Evolutionary conservation across 2,888 invertebrate species (phyloP).

Genomic region (Eustalomyia histrio): DNA sequence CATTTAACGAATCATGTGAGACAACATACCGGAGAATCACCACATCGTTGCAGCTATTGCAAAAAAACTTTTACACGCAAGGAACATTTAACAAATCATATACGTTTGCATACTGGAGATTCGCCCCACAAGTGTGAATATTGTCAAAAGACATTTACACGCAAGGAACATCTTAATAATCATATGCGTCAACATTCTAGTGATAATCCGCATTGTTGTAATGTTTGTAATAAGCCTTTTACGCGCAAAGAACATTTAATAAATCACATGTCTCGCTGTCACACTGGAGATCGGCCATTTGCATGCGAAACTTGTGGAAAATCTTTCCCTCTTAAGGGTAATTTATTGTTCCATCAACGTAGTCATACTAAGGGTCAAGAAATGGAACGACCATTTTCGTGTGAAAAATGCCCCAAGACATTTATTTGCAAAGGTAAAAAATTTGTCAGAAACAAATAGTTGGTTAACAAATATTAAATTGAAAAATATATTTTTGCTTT

Average conservation of each 20-base stretch:
- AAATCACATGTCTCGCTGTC: constrained; percentile 86
- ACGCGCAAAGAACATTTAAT: constrained; percentile 92
- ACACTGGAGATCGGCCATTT: constrained; percentile 90
- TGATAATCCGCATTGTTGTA: constrained; percentile 92
- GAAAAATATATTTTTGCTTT: constrained; percentile 16
- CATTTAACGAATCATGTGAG: constrained; percentile 92
- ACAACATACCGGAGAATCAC: constrained; percentile 89
- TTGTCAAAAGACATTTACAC: constrained; percentile 91
- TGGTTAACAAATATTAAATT: background rate
- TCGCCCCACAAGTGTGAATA: constrained; percentile 92
- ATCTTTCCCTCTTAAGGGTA: constrained; percentile 91
- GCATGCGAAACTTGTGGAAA: constrained; percentile 92
- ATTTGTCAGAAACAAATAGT: background rate
- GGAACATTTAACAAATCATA: constrained; percentile 92
- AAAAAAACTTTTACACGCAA: constrained; percentile 86
- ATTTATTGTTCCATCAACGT: constrained; percentile 91
- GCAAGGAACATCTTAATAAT: constrained; percentile 91
- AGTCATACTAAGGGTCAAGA: constrained; percentile 89
- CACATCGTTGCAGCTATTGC: constrained; percentile 81
- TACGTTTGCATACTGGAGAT: constrained; percentile 89
- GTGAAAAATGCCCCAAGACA: constrained; percentile 91
- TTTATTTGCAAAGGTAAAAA: constrained; percentile 90
- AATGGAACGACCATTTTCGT: constrained; percentile 85
- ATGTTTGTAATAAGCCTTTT: constrained; percentile 91
- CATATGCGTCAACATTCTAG: constrained; percentile 93